Evolutionary conservation across 2,797 vertebrate genomes (phyloP), one percentile per base, ranked within the genome.

Genomic region (Rhinella marina): DNA sequence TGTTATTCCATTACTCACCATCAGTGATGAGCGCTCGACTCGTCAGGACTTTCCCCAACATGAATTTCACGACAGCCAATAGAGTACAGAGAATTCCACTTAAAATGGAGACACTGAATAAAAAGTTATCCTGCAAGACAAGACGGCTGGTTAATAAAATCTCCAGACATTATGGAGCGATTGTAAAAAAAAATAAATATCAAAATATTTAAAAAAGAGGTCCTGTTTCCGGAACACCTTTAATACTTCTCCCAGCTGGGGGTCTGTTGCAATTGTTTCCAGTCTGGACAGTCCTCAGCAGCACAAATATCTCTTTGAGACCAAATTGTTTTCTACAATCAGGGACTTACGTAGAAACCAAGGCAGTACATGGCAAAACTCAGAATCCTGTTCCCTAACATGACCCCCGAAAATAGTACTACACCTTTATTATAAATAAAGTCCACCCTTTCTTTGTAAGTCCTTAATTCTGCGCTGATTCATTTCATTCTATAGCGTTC

Each of bases 21-120:
- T 99, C 98, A 0, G 98, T 99, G 93, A 99, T 97, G 90, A 99
- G 96, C 0, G 98, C 98, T 92, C 97, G 96, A 94, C 98, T 99
- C 61, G 98, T 99, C 89, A 99, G 95, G 90, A 98, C 95, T 93
- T 95, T 97, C 80, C 98, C 98, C 94, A 99, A 94, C 96, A 98
- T 96, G 92, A 99, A 99, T 93, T 99, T 99, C 93, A 96, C 92
- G 88, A 97, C 96, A 41, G 98, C 97, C 93, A 99, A 94, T 90
- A 95, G 91, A 81, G 95, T 94, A 93, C 98, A 99, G 10, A 96
- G 92, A 92, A 99, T 94, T 88, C 98, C 98, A 83, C 98, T 99
- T 92, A 99, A 92, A 93, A 99, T 95, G 81, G 98, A 98, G 88
- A 99, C 98, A 7, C 97, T 98, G 90, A 96, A 98, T 90, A 99